A percentile compares a stretch with the other conserved stretches of the same genome.
Evolutionary conservation across 2,797 vertebrate species (phyloP).

Genomic region (Hypotaenidia philippensis): DNA sequence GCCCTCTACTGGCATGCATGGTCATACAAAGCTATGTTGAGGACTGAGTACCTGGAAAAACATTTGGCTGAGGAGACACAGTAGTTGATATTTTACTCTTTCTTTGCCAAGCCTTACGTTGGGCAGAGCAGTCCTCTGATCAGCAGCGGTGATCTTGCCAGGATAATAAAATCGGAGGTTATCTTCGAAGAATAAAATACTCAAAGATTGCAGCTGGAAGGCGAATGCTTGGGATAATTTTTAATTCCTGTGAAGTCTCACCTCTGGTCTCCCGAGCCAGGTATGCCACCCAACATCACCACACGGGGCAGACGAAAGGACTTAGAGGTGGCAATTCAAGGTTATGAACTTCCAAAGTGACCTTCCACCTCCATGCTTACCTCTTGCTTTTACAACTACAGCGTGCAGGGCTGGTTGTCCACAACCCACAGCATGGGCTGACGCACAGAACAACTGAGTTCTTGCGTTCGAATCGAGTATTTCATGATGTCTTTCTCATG

Average conservation of each 20-base stretch:
- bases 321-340: background rate
- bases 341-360: background rate
- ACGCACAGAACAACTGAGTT: background rate
- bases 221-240: background rate
- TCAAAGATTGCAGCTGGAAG: background rate
- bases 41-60: background rate
- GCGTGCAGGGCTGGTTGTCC: background rate
- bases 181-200: background rate
- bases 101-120: background rate
- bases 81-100: background rate
- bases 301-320: background rate
- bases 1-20: background rate
- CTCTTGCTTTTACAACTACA: background rate
- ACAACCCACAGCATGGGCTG: accelerated
- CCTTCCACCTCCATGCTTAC: background rate
- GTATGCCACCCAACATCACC: background rate
- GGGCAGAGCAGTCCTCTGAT: background rate
- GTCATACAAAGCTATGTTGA: accelerated
- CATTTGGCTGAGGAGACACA: background rate
- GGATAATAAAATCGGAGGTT: background rate
- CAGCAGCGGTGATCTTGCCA: background rate
- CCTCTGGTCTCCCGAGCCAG: background rate
- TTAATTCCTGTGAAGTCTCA: background rate
- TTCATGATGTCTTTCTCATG: background rate
- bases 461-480: background rate